Base-by-base conservation (phyloP, 2,888 invertebrate genomes). In the Epinotia nisella region DNA sequence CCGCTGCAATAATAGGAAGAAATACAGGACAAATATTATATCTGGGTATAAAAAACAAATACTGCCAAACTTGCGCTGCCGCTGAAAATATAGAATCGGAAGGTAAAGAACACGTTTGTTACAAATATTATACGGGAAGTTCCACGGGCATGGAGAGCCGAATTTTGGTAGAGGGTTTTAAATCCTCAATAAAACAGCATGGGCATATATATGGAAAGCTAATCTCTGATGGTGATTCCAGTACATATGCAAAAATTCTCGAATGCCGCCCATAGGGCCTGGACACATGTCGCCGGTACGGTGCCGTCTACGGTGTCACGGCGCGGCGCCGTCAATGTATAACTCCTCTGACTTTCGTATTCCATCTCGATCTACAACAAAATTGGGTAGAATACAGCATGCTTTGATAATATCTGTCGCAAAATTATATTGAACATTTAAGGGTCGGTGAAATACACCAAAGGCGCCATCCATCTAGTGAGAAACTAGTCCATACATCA, bases 201-300 rank as follows among this genome's bases (percentile, higher is more conserved):
- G 41, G 49, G 4, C 19, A 65, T 1, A 65, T 74, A n/a, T 74
- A 74, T 24, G 17, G 17, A 53, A 59, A 70, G 35, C 13, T 69
- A 15, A 49, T 74, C 5, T 61, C 58, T n/a, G 74, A 74, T 17
- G 74, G 74, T 24, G 70, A 74, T 41, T 41, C 56, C 19, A 53
- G 62, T 51, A 70, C 70, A 2, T 60, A 70, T 13, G 21, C 41
- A 10, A 70, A 70, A 24, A 70, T 70, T 24, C 17, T 70, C n/a
- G n/a, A n/a, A n/a, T n/a, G n/a, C n/a, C n/a, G n/a, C n/a, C n/a
- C n/a, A n/a, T n/a, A n/a, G n/a, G n/a, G n/a, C n/a, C n/a, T n/a
- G n/a, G n/a, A n/a, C n/a, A n/a, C n/a, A n/a, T n/a, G n/a, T n/a
- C n/a, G n/a, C n/a, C n/a, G n/a, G n/a, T n/a, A n/a, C n/a, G n/a